phyloP scores from a whole-genome alignment of 2,888 invertebrate species.

The Spodoptera exigua region DNA sequence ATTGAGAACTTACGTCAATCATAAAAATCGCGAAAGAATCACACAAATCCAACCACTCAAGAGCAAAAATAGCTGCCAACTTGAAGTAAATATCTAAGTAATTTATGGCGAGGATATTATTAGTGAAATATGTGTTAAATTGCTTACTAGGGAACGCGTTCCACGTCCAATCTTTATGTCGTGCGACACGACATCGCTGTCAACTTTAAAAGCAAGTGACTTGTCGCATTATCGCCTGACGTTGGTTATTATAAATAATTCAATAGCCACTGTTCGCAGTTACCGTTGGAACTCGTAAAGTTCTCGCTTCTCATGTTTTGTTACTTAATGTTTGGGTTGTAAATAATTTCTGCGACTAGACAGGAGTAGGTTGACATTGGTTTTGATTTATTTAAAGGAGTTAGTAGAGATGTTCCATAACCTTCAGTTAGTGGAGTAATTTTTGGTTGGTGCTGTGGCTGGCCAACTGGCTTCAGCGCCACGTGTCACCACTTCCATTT shows the following conservation, averaged over 20 bases:
- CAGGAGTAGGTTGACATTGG: too few species aligned
- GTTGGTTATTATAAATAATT: constrained; percentile 57
- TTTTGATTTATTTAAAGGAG: constrained; percentile 32
- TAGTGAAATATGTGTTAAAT: constrained; percentile 50
- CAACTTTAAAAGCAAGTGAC: constrained; percentile 57
- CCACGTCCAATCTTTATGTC: constrained; percentile 48
- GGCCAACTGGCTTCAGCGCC: too few species aligned
- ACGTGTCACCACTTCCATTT: too few species aligned
- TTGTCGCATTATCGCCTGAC: constrained; percentile 53
- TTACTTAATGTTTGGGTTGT: too few species aligned
- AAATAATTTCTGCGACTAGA: too few species aligned
- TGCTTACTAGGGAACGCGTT: constrained; percentile 25
- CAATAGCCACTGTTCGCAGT: constrained; percentile 26
- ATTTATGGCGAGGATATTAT: constrained; percentile 27
- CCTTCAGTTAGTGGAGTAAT: too few species aligned
- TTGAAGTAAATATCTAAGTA: constrained; percentile 16
- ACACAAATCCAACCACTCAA: background rate
- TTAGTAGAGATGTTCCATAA: too few species aligned
- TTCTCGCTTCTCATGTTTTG: constrained; percentile 24
- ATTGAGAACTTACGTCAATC: too few species aligned
- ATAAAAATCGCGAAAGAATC: background rate
- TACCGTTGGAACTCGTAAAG: constrained; percentile 47
- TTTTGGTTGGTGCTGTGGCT: too few species aligned
- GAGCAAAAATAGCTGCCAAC: background rate
- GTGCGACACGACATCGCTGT: constrained; percentile 55